phyloP scores from a whole-genome alignment of 1,140 invertebrate species.

The Anastrepha ludens region DNA sequence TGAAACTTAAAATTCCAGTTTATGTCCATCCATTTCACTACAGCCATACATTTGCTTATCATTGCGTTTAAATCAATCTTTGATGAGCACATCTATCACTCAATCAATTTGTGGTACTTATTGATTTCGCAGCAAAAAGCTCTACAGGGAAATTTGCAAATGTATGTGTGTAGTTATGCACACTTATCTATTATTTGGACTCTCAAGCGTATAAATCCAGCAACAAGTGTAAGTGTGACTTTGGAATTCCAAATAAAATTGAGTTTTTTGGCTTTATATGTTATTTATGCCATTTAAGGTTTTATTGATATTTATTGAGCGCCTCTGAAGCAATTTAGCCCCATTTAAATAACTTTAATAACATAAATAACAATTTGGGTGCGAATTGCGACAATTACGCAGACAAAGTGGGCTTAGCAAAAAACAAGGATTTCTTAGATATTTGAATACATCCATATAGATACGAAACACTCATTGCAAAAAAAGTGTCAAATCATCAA shows the following conservation, averaged over 20 bases:
- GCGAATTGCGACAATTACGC: background rate
- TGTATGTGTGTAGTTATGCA: background rate
- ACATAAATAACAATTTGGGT: background rate
- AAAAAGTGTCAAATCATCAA: background rate
- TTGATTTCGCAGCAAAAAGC: background rate
- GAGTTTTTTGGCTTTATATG: background rate
- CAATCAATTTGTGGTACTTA: background rate
- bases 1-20: no score
- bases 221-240: background rate
- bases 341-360: background rate
- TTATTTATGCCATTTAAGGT: background rate
- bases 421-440: no score
- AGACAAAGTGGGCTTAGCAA: no score
- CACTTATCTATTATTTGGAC: background rate
- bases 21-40: no score
- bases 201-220: background rate
- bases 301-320: conserved; percentile 37
- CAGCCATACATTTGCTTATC: background rate
- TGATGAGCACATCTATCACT: background rate
- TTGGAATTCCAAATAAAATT: conserved; percentile 3
- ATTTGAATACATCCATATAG: no score
- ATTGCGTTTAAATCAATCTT: background rate
- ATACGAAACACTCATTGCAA: background rate
- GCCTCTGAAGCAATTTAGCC: background rate
- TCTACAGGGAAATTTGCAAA: background rate